phyloP scores from a whole-genome alignment of 2,113 vertebrate genomes.

The Herpetotheres cachinnans region DNA sequence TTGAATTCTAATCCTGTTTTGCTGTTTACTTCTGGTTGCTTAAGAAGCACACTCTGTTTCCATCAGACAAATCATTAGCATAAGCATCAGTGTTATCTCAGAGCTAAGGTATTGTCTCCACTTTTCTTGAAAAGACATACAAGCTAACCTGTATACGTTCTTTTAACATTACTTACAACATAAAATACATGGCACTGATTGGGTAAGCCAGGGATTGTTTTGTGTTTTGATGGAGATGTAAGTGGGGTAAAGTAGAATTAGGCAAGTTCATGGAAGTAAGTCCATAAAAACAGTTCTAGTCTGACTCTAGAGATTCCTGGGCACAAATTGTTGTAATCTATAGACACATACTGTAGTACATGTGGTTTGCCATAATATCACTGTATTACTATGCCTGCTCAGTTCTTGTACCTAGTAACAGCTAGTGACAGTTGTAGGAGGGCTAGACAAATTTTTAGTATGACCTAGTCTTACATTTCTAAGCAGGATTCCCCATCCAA shows the following conservation, averaged over 20 bases:
- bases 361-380: not conserved
- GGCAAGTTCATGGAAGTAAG: not conserved
- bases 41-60: not conserved
- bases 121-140: not conserved
- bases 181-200: not conserved
- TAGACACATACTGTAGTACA: not conserved
- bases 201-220: fast-evolving
- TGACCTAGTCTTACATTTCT: not conserved
- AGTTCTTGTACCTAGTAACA: not conserved
- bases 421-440: not conserved
- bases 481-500: not conserved
- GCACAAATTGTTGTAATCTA: not conserved
- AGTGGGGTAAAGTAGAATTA: not conserved
- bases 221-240: not conserved
- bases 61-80: not conserved
- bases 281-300: not conserved
- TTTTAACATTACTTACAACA: not conserved
- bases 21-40: not conserved
- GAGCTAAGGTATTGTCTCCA: not conserved
- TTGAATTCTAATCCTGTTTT: not conserved
- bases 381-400: not conserved
- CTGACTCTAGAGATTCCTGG: not conserved
- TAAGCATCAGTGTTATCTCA: not conserved
- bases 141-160: not conserved
- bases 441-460: not conserved